Evolutionary conservation across 1,140 invertebrate genomes (phyloP).

Genomic region (Mya arenaria): DNA sequence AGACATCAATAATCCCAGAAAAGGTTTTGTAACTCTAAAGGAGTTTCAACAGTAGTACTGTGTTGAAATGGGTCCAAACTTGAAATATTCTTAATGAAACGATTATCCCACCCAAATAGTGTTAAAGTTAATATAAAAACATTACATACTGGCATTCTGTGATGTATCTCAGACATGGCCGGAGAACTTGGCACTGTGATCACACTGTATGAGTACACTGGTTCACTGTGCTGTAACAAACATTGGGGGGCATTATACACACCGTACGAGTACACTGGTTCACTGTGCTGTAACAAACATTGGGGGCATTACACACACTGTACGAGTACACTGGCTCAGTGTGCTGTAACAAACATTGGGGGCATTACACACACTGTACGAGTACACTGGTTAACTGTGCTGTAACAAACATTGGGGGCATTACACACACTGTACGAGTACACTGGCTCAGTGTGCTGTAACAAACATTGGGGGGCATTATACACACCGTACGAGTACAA

Average conservation of each 20-base stretch:
- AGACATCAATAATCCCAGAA: too few species aligned
- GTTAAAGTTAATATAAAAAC: too few species aligned
- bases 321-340: background rate
- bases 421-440: background rate
- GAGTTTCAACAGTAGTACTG: background rate
- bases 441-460: background rate
- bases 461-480: background rate
- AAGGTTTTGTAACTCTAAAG: too few species aligned
- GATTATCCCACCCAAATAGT: background rate
- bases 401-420: background rate
- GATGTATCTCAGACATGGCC: slow-evolving; percentile 88
- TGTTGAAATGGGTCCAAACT: background rate
- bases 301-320: background rate
- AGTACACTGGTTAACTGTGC: background rate
- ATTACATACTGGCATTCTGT: slow-evolving; percentile 87
- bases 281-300: background rate
- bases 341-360: background rate
- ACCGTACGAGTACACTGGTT: background rate
- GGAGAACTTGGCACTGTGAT: slow-evolving; percentile 89
- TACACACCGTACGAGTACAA: background rate
- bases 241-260: background rate
- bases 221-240: slow-evolving; percentile 81
- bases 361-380: background rate
- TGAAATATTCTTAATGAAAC: background rate
- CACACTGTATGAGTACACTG: slow-evolving; percentile 88